Evolutionary conservation across 2,113 vertebrate species (phyloP).

Genomic region (Hymenochirus boettgeri): DNA sequence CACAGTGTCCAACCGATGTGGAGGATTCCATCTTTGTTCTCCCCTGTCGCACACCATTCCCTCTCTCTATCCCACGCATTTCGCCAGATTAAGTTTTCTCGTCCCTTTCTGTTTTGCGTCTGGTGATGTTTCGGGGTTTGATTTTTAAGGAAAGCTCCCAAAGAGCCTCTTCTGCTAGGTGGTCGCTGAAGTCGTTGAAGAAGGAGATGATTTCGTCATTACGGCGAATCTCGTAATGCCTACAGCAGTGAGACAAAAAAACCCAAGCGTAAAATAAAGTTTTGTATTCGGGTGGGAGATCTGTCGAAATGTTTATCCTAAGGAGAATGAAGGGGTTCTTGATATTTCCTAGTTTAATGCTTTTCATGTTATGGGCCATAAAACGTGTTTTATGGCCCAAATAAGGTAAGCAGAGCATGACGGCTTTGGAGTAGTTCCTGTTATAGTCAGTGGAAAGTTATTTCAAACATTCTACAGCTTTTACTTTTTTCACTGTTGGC

Average conservation of each 20-base stretch:
- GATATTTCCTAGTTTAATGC: too few species aligned
- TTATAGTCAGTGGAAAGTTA: too few species aligned
- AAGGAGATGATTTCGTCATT: conserved; percentile 93
- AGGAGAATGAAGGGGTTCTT: too few species aligned
- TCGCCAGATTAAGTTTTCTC: conserved; percentile 82
- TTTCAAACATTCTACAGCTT: too few species aligned
- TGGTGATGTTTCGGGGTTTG: conserved; percentile 87
- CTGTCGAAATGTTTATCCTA: too few species aligned
- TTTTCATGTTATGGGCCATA: too few species aligned
- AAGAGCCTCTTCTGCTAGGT: conserved; percentile 92
- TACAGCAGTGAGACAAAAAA: conserved; percentile 49
- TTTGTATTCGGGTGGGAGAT: too few species aligned
- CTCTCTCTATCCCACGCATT: conserved; percentile 52
- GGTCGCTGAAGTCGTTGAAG: conserved; percentile 98
- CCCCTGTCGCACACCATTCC: conserved; percentile 60
- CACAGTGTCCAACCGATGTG: conserved; percentile 35
- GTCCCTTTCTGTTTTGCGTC: conserved; percentile 88
- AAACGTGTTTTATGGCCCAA: too few species aligned
- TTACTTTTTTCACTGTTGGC: too few species aligned
- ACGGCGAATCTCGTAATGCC: conserved; percentile 91
- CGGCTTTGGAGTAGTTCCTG: too few species aligned
- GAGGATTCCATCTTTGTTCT: conserved; percentile 47
- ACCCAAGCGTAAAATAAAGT: not conserved
- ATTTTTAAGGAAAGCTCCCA: conserved; percentile 98
- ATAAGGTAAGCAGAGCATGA: too few species aligned